Base-by-base conservation (phyloP, 2,797 vertebrate species). In the Zenarchopterus dispar region DNA sequence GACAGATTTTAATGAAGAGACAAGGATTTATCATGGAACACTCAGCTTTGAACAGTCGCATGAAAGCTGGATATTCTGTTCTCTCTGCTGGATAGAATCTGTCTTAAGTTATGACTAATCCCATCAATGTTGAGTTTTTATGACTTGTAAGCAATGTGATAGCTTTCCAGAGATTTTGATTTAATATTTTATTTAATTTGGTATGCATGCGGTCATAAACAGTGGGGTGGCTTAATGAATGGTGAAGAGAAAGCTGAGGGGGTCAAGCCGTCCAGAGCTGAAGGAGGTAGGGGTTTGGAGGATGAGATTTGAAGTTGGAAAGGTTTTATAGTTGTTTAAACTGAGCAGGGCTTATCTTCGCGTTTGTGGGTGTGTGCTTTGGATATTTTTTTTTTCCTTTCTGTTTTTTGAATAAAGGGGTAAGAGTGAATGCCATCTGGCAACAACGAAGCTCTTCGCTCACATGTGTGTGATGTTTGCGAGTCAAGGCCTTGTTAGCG, bases 401-500 rank as follows among this genome's bases (percentile, higher is more conserved):
- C 42, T 11, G 55, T 71, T 50, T 57, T 79, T 59, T 56, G 53
- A 62, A 68, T 62, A 62, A 54, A 55, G 41, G 47, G 45, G 63
- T 59, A 28, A 48, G 51, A 22, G 51, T 51, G 45, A 26, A 55
- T 67, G 82, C 90, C 90, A 90, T 88, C 85, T 92, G 90, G 88
- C 84, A 84, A 42, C 6, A 19, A 44, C n/a, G 0, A 24, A 52
- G 69, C 56, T 57, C 77, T 81, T 67, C 63, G 67, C 72, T 78
- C 75, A 81, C 87, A 80, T 86, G 85, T 89, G 85, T 80, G 84
- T 77, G 76, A 61, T 87, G 75, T 89, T 90, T 84, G 74, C 62
- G 82, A 89, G 77, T 56, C 0, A 66, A 78, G 80, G 72, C 69
- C 86, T 93, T 87, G 88, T 93, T 92, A 92, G 75, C 36, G 64